phyloP scores from a whole-genome alignment of 2,797 vertebrate species.

The Merluccius polli region DNA sequence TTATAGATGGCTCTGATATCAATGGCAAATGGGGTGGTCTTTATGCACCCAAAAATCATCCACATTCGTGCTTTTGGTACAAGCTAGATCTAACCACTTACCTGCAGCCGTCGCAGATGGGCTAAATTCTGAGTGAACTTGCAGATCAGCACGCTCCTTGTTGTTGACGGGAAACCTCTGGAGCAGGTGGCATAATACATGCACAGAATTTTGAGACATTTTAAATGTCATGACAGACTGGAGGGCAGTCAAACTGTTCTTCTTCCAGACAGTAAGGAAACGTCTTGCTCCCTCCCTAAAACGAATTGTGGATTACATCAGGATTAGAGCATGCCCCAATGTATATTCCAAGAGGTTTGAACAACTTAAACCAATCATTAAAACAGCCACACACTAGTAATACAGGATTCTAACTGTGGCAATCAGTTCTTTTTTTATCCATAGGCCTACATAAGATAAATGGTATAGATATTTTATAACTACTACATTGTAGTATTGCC shows the following conservation, averaged over 20 bases:
- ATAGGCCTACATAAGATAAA: neutral
- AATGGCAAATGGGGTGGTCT: too few relatives aligned
- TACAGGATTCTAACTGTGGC: neutral
- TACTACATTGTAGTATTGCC: neutral
- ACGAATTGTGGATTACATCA: neutral
- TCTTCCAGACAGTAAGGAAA: constrained; percentile 87
- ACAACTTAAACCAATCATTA: neutral
- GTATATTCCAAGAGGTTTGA: neutral
- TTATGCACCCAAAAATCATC: neutral
- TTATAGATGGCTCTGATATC: too few relatives aligned
- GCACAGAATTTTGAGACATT: constrained; percentile 74
- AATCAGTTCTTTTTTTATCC: neutral
- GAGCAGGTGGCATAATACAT: constrained; percentile 73
- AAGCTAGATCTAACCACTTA: neutral
- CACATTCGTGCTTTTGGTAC: neutral
- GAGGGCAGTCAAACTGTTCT: constrained; percentile 71
- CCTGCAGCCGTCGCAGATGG: constrained; percentile 63
- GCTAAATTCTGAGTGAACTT: constrained; percentile 72
- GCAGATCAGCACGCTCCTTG: constrained; percentile 82
- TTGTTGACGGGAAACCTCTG: constrained; percentile 83
- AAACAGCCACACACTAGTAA: neutral
- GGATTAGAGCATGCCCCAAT: neutral
- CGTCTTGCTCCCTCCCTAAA: constrained; percentile 80
- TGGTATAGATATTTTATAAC: neutral
- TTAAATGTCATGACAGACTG: constrained; percentile 74